Evolutionary conservation across 1,140 invertebrate genomes (phyloP).

Genomic region (Nasonia vitripennis): DNA sequence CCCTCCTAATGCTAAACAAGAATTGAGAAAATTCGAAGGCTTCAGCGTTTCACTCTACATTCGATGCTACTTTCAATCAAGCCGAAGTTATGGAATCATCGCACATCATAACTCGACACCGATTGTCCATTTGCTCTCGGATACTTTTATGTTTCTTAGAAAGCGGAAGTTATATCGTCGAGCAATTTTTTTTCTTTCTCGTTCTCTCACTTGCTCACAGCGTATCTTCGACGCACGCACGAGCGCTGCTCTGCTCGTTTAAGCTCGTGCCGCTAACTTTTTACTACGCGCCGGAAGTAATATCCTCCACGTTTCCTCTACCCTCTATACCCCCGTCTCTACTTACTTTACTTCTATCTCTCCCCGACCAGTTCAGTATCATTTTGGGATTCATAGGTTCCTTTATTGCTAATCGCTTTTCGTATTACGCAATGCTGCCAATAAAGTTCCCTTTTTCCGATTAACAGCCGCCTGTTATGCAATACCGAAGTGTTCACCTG

Average conservation of each 20-base stretch:
- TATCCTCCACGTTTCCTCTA: not conserved
- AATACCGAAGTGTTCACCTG: too few species aligned
- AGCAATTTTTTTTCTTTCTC: conserved; percentile 5
- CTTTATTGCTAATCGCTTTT: not conserved
- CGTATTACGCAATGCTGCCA: not conserved
- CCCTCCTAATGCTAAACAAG: too few species aligned
- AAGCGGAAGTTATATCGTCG: conserved; percentile 4
- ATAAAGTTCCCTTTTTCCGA: too few species aligned
- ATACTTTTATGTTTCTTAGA: conserved; percentile 2
- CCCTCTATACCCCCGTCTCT: not conserved
- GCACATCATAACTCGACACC: not conserved
- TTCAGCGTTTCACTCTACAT: too few species aligned
- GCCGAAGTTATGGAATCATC: too few species aligned
- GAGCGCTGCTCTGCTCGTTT: not conserved
- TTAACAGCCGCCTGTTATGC: too few species aligned
- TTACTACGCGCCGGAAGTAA: conserved; percentile 24
- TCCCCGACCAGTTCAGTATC: not conserved
- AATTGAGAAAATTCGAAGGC: not conserved
- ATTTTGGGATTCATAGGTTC: not conserved
- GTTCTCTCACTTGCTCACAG: not conserved
- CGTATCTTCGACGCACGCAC: not conserved
- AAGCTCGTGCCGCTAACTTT: conserved; percentile 26
- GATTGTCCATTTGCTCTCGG: not conserved
- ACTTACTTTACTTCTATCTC: not conserved
- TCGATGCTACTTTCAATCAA: too few species aligned